These are phyloP conservation scores for Acrocephalus arundinaceus DNA, from an alignment of 2,113 vertebrate genomes.

Conservation along the genomic window DNA sequence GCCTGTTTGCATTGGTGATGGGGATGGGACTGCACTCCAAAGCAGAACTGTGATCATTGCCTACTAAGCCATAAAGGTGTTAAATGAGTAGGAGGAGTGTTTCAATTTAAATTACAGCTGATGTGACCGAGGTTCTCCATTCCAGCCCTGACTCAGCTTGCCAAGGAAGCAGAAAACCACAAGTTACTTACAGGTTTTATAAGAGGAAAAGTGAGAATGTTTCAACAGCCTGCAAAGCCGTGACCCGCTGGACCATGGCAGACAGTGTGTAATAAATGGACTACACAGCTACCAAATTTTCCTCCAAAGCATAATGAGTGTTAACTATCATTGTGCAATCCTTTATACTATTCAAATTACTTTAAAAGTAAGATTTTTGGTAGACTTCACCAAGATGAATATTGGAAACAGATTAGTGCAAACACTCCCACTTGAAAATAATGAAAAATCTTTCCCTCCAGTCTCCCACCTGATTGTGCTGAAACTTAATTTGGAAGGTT, in stretches of 20 bases:
- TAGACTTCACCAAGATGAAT: not conserved
- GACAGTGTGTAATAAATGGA: not conserved
- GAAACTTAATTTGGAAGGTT: not conserved
- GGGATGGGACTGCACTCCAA: rapidly evolving
- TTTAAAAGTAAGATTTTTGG: not conserved
- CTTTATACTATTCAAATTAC: not conserved
- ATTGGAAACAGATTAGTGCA: not conserved
- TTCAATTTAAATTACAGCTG: rapidly evolving
- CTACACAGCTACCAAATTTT: not conserved
- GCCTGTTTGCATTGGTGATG: rapidly evolving
- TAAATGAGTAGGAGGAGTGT: rapidly evolving
- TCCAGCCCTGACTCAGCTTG: not conserved
- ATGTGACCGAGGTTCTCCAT: not conserved
- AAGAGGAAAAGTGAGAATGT: not conserved
- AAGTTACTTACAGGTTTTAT: not conserved
- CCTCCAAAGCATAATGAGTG: not conserved
- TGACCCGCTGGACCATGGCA: not conserved
- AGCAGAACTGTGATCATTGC: rapidly evolving
- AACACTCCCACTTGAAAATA: not conserved
- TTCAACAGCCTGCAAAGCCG: not conserved
- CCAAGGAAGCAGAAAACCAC: not conserved
- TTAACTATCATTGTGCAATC: not conserved
- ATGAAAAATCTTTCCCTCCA: not conserved
- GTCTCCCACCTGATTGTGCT: not conserved
- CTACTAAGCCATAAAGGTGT: not conserved